These are phyloP conservation scores for Homarus gammarus DNA, from an alignment of 2,888 invertebrate genomes.

Conservation along the genomic window DNA sequence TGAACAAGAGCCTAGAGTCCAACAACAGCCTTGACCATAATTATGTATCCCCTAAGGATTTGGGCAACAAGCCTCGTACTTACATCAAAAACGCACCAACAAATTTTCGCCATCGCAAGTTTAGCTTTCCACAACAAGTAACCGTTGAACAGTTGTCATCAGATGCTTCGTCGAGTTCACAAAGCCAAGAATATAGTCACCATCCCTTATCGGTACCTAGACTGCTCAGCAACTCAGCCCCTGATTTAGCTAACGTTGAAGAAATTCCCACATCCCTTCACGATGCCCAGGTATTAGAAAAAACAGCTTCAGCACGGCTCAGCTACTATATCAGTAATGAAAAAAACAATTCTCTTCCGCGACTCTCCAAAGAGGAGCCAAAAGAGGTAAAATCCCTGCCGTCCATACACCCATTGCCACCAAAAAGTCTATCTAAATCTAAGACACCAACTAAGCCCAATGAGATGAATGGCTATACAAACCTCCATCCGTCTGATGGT, in stretches of 20 bases:
- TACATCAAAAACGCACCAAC: constrained; percentile 28
- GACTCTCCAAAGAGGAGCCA: neutral
- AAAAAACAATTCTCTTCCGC: neutral
- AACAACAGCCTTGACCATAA: constrained; percentile 37
- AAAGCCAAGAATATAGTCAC: neutral
- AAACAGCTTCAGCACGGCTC: constrained; percentile 10
- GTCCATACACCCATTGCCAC: neutral
- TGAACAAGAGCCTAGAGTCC: neutral
- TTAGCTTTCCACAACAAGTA: constrained; percentile 18
- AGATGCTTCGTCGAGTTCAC: neutral
- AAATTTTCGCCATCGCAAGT: constrained; percentile 29
- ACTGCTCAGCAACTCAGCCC: constrained; percentile 38
- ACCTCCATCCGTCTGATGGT: constrained; percentile 7
- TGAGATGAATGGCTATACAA: constrained; percentile 35
- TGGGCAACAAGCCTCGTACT: constrained; percentile 24
- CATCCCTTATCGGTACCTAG: neutral
- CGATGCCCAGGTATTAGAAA: neutral
- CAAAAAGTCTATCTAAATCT: neutral
- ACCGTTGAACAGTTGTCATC: neutral
- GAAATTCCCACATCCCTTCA: neutral
- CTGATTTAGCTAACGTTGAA: constrained; percentile 32
- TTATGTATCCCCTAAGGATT: constrained; percentile 29
- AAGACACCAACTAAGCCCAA: neutral
- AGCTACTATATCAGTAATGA: constrained; percentile 12
- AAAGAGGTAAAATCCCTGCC: neutral